These are phyloP conservation scores for Grantiella picta DNA, from an alignment of 2,113 vertebrate genomes.

Conservation along the genomic window DNA sequence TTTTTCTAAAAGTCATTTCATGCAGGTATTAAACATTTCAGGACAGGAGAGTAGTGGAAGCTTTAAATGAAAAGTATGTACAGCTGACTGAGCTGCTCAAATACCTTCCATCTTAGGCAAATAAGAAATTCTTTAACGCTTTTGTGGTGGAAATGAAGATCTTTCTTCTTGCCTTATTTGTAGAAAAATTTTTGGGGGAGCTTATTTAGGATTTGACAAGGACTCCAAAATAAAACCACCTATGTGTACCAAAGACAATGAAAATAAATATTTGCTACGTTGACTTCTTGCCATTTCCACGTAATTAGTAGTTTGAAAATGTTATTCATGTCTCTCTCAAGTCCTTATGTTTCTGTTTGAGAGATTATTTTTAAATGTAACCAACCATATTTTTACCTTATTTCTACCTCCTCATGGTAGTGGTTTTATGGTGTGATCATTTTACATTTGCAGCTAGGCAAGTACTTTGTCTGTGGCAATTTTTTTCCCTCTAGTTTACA, in stretches of 20 bases:
- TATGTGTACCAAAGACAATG: background rate
- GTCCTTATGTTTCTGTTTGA: background rate
- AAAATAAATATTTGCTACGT: background rate
- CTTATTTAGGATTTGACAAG: background rate
- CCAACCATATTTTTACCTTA: background rate
- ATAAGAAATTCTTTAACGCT: background rate
- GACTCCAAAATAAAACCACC: background rate
- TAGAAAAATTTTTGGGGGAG: rapidly evolving
- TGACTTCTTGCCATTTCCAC: background rate
- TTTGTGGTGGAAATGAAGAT: background rate
- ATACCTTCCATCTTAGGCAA: background rate
- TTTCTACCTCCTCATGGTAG: background rate
- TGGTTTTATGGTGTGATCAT: background rate
- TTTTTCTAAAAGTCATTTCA: background rate
- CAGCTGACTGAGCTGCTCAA: background rate
- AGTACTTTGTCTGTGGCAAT: background rate
- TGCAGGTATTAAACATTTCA: background rate
- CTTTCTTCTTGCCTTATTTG: background rate
- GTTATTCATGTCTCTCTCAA: background rate
- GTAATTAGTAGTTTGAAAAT: background rate
- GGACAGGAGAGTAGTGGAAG: background rate
- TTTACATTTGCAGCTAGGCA: background rate
- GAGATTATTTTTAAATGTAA: background rate
- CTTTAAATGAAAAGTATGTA: background rate
- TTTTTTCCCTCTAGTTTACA: background rate